These are phyloP conservation scores for Cephalopterus ornatus DNA, from an alignment of 2,113 vertebrate species.

Conservation along the genomic window DNA sequence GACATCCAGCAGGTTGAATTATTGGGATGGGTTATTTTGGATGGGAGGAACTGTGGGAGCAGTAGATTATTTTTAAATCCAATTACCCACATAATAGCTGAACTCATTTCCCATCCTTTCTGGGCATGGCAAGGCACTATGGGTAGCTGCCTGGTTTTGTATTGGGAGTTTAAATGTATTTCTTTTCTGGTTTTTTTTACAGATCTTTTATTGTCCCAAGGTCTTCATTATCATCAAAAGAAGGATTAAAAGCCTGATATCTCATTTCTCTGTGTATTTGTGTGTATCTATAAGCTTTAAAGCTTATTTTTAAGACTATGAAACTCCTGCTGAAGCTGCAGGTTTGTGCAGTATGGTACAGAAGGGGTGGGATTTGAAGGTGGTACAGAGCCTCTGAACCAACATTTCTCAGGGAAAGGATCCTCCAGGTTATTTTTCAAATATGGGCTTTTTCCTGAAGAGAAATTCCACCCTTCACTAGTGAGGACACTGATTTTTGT, in stretches of 20 bases:
- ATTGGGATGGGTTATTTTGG: not conserved
- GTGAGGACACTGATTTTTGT: not conserved
- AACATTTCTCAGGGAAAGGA: not conserved
- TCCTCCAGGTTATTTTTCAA: not conserved
- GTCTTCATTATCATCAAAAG: constrained; percentile 40
- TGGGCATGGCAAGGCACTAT: not conserved
- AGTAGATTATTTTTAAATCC: not conserved
- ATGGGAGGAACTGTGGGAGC: not conserved
- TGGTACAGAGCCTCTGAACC: not conserved
- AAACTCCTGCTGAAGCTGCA: not conserved
- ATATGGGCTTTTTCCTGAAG: not conserved
- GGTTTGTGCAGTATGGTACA: not conserved
- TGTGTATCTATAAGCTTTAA: not conserved
- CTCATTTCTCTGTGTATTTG: not conserved
- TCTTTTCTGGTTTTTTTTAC: not conserved
- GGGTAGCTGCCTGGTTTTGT: not conserved
- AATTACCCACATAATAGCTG: not conserved
- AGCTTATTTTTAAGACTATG: not conserved
- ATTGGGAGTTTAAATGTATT: not conserved
- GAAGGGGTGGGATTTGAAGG: not conserved
- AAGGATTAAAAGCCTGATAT: not conserved
- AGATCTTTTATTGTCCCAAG: constrained; percentile 52
- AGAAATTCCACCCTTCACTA: not conserved
- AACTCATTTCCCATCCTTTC: not conserved
- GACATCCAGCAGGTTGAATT: not conserved